Percentiles rank a stretch among this genome's conserved stretches.
Conservation (phyloP, 2,888 invertebrate species). For the Lasioglossum leucozonium region DNA sequence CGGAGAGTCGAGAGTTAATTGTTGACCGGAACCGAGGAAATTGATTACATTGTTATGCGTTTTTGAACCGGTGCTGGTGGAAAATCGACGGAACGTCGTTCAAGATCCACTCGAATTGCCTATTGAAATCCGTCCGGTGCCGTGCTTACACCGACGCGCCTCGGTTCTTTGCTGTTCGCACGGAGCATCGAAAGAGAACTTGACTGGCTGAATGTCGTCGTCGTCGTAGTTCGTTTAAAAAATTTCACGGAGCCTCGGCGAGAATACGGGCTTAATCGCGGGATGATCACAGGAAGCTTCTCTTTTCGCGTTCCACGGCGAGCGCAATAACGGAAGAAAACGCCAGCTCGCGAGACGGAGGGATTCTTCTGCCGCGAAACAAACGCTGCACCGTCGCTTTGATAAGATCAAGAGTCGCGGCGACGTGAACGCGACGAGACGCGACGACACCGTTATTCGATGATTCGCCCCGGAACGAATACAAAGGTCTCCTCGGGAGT, state of each 20-base stretch:
- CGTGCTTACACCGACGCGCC: not conserved
- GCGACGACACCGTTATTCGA: not conserved
- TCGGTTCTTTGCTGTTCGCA: not conserved
- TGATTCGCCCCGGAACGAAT: not conserved
- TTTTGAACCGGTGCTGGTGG: not conserved
- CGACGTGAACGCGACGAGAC: not conserved
- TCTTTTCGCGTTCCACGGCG: not conserved
- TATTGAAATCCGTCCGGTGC: not conserved
- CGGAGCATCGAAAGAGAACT: not conserved
- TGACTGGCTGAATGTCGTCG: not conserved
- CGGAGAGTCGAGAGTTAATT: not conserved
- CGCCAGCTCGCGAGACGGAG: not conserved
- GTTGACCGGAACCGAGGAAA: not conserved
- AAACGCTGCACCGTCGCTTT: not conserved
- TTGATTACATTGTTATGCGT: not conserved
- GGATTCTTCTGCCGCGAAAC: not conserved
- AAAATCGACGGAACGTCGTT: not conserved
- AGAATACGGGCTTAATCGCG: not conserved
- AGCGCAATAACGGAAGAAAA: not conserved
- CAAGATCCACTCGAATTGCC: not conserved
- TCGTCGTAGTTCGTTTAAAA: not conserved
- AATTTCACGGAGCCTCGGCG: not conserved
- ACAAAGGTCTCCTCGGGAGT: not conserved
- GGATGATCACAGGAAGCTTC: not conserved
- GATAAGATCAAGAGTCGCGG: not conserved